Evolutionary conservation across 2,888 invertebrate species (phyloP).

Genomic region (Acrobeloides nanus): DNA sequence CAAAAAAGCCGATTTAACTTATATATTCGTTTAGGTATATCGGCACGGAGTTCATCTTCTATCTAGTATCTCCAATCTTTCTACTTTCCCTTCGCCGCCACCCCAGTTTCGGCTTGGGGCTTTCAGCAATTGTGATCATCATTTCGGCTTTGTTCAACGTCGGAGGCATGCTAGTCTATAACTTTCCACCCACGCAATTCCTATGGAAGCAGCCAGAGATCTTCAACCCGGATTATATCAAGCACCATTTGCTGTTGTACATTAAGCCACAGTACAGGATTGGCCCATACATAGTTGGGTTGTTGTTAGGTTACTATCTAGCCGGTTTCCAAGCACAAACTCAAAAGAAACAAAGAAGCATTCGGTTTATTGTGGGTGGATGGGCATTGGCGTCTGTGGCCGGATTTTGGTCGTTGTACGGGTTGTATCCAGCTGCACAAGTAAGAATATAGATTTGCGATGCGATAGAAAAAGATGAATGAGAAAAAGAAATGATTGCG

Average conservation of each 20-base stretch:
- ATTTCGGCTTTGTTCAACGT: slow-evolving; percentile 29
- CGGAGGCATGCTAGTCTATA: slow-evolving; percentile 32
- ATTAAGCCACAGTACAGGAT: slow-evolving; percentile 46
- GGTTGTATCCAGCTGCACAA: slow-evolving; percentile 38
- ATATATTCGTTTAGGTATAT: too few species aligned
- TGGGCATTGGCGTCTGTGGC: slow-evolving; percentile 30
- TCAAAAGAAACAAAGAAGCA: slow-evolving; percentile 9
- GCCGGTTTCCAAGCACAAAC: slow-evolving; percentile 22
- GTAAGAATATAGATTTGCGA: too few species aligned
- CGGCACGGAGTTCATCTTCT: slow-evolving; percentile 50
- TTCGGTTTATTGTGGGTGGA: slow-evolving; percentile 15
- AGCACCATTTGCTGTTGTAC: slow-evolving; percentile 46
- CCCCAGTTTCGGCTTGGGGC: slow-evolving; percentile 28
- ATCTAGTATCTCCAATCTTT: slow-evolving; percentile 43
- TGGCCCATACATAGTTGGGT: slow-evolving; percentile 45
- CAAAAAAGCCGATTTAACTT: too few species aligned
- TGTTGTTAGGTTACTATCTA: slow-evolving; percentile 43
- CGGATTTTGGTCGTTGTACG: slow-evolving; percentile 38
- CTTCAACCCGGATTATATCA: slow-evolving; percentile 44
- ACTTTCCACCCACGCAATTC: slow-evolving; percentile 46
- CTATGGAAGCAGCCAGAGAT: slow-evolving; percentile 43
- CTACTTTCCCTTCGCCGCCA: slow-evolving; percentile 33
- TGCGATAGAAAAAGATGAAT: too few species aligned
- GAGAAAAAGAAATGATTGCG: too few species aligned
- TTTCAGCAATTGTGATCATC: slow-evolving; percentile 19